Evolutionary conservation across 1,140 invertebrate species (phyloP), one percentile per base, ranked within the genome.

Genomic region (Brachionus manjavacas): DNA sequence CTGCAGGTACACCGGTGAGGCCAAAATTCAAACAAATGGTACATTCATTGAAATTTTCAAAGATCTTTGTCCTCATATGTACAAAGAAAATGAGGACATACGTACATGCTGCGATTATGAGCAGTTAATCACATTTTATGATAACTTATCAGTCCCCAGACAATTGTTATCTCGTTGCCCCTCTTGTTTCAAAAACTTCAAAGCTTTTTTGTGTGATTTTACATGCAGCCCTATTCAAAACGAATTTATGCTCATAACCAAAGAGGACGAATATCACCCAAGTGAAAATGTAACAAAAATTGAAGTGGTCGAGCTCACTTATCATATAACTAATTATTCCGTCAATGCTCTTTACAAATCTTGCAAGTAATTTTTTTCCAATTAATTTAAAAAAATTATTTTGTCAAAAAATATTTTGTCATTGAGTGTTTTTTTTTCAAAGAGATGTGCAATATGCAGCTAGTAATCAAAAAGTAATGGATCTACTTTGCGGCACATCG

Each of bases 391-490:
- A 7, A 35, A 35, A 31, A 35, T 4, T 6, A 35, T 35, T 35
- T 35, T 6, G 7, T 35, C 7, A 35, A 35, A 35, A 35, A 35
- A 4, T 7, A 35, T 35, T 35, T 35, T 35, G 7, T 35, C 31
- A 35, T 35, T 35, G 2, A 35, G 7, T 41, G 7, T 7, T 20
- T 41, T 35, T 41, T 16, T 23, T 16, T 7, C 14, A 41, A 72
- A 72, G 68, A 46, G 74, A 84, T 70, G 84, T 84, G 25, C 46
- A 60, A 84, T 84, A 66, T 68, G 20, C 84, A 3, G 55, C 41
- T 1, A 55, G 31, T 74, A 84, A 84, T 84, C 72, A 84, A 78
- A 72, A 60, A 41, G 60, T 46, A 16, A 60, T 84, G 72, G 74
- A 84, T 78, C 12, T 78, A 16, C 23, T 84, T 9, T 84, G 84